Conservation (phyloP, 2,113 vertebrate genomes). For the Neoarius graeffei region DNA sequence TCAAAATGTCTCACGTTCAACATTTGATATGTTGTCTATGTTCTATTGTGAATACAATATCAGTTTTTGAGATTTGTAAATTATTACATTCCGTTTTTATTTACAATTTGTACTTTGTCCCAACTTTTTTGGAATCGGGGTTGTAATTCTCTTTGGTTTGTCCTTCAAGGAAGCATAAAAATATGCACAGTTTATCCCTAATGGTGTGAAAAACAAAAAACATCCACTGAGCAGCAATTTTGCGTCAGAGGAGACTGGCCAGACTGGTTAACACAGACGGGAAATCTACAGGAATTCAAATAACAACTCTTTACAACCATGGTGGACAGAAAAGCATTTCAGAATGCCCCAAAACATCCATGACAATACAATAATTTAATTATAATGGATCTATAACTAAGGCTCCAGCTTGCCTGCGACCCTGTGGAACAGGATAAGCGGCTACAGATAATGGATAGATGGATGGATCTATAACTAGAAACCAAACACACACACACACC, state of each 20-base stretch:
- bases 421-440: no score
- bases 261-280: background rate
- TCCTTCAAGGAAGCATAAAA: background rate
- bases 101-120: no score
- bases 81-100: no score
- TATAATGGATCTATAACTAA: background rate
- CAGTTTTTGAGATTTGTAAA: no score
- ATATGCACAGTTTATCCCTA: background rate
- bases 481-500: no score
- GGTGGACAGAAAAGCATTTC: background rate
- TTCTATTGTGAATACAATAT: no score
- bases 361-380: background rate
- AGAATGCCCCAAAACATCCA: background rate
- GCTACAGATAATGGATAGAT: no score
- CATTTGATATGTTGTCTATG: no score
- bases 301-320: background rate
- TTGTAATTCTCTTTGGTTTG: background rate
- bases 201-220: background rate
- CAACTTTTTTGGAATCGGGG: no score
- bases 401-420: no score
- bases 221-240: background rate
- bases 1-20: no score
- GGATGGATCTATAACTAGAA: no score
- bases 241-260: background rate
- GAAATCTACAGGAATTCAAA: background rate